Evolutionary conservation across 1,140 invertebrate genomes (phyloP), one percentile per base, ranked within the genome.

Genomic region (Conopomorpha cramerella): DNA sequence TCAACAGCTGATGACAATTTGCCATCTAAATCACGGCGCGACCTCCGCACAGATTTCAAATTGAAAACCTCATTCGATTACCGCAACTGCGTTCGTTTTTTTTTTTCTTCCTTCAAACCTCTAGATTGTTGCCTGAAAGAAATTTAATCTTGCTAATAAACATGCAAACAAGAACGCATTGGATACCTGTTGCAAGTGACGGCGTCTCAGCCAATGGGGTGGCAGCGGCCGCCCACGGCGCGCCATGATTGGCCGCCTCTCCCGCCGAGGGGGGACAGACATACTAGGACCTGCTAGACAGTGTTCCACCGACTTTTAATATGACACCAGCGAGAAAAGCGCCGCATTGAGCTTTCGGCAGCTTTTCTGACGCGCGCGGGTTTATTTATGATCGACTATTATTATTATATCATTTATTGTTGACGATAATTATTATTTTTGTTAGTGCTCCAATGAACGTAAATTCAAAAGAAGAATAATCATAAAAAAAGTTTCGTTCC

Each of bases 101-200:
- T n/a, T n/a, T n/a, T n/a, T n/a, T n/a, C n/a, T n/a, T n/a, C n/a
- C n/a, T 43, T 34, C 23, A 39, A 37, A 29, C 44, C 31, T 43
- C 45, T 45, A 55, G 59, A 53, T 56, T 47, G 56, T 50, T 51
- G 51, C 48, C 56, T 52, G 58, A 72, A 72, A 68, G 48, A 58
- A 65, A 71, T 66, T 72, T 68, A 76, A 76, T 73, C 66, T 57
- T 45, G 45, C 67, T 76, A 76, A 76, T 76, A 72, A 72, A 71
- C 67, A 71, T 61, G 64, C 62, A 71, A 71, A 76, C 64, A 76
- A 60, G 60, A 59, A 60, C 54, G 49, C 53, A 46, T 18, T 46
- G 54, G 52, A 50, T 59, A 76, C 70, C 65, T 72, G 70, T 76
- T 72, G 70, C 55, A 39, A 38, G 28, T 34, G 41, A 51, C 46